Conservation (phyloP, 2,797 vertebrate genomes). For the Acridotheres tristis region DNA sequence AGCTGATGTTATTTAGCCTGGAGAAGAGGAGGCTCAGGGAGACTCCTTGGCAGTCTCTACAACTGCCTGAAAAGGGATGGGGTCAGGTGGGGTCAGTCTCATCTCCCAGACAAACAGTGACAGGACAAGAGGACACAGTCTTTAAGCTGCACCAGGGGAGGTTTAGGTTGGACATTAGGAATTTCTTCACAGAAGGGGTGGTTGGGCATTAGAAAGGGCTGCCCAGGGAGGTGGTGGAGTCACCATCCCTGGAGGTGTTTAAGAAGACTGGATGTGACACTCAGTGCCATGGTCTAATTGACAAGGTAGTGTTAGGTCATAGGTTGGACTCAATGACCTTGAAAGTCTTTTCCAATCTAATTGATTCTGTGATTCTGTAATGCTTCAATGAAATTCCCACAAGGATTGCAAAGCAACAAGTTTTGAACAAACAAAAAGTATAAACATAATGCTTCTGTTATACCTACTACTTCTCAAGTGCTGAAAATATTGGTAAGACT, state of each 20-base stretch:
- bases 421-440: neutral
- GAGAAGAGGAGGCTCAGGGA: neutral
- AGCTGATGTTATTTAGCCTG: neutral
- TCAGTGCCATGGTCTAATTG: no score
- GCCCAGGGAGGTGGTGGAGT: neutral
- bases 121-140: neutral
- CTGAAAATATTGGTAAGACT: neutral
- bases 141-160: neutral
- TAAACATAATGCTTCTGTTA: neutral
- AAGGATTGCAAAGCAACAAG: neutral
- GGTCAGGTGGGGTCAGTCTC: no score
- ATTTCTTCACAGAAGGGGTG: neutral
- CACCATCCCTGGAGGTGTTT: neutral
- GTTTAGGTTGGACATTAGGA: neutral
- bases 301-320: neutral
- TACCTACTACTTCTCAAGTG: neutral
- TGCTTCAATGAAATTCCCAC: neutral
- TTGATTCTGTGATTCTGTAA: neutral
- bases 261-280: neutral
- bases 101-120: neutral
- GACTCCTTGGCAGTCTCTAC: neutral
- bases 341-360: neutral
- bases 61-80: neutral
- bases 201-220: neutral
- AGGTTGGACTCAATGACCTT: neutral